A percentile compares a stretch with the other conserved stretches of the same genome.
Conservation (phyloP, 2,888 invertebrate genomes). For the Synergus gifuensis region DNA sequence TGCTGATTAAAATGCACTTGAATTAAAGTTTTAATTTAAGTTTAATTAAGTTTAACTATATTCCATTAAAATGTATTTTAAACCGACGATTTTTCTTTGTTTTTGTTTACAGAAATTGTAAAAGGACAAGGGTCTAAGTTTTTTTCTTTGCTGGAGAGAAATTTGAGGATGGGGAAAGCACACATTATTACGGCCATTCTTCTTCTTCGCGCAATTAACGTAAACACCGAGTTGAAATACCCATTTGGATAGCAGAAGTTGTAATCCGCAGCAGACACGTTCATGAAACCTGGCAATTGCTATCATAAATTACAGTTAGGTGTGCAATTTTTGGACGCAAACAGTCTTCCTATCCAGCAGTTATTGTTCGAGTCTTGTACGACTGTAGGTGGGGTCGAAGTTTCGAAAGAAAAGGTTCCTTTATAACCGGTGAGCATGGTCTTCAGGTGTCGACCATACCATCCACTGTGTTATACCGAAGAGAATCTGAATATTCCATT, state of each 20-base stretch:
- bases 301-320: conserved; percentile 34
- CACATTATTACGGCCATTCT: conserved; percentile 9
- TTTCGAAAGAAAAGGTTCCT: conserved; percentile 30
- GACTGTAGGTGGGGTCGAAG: conserved; percentile 26
- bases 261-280: conserved; percentile 28
- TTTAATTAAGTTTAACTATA: not conserved
- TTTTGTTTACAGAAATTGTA: not conserved
- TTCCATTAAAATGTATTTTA: not conserved
- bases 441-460: conserved; percentile 33
- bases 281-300: conserved; percentile 36
- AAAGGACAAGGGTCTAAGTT: no score
- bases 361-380: conserved; percentile 34
- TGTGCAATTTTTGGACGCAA: conserved; percentile 36
- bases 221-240: conserved; percentile 21
- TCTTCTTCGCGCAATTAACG: conserved; percentile 35
- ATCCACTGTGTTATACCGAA: conserved; percentile 34
- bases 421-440: conserved; percentile 35
- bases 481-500: conserved; percentile 40
- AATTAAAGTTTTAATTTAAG: not conserved
- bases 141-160: not conserved
- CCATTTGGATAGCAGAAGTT: conserved; percentile 33
- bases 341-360: conserved; percentile 18
- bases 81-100: not conserved
- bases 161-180: not conserved
- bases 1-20: not conserved